phyloP scores from a whole-genome alignment of 2,797 vertebrate genomes.

The Enteromius trimaculatus region DNA sequence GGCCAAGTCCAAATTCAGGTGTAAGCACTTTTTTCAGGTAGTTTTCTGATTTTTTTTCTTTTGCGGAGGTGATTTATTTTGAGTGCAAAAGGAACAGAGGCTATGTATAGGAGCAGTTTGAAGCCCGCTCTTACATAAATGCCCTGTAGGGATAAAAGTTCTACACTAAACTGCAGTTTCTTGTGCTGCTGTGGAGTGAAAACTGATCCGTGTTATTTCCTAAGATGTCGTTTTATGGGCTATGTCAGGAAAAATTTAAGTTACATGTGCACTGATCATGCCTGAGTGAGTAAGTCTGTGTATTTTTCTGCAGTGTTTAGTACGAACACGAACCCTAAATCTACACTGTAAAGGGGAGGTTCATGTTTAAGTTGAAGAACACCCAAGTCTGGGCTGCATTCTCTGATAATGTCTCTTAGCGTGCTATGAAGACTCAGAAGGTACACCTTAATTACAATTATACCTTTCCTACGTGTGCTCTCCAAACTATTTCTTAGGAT shows the following conservation, averaged over 20 bases:
- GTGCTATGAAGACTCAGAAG: too few species aligned
- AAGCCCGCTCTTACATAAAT: slow-evolving; percentile 41
- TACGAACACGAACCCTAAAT: not conserved
- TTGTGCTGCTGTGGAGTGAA: slow-evolving; percentile 14
- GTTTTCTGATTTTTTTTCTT: slow-evolving; percentile 43
- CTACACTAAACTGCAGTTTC: slow-evolving; percentile 26
- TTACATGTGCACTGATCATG: not conserved
- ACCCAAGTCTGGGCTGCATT: not conserved
- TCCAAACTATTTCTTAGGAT: too few species aligned
- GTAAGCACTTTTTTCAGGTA: slow-evolving; percentile 43
- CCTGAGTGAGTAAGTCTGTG: not conserved
- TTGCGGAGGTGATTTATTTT: slow-evolving; percentile 49
- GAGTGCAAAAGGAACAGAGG: slow-evolving; percentile 11
- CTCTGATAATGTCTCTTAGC: too few species aligned
- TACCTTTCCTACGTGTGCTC: too few species aligned
- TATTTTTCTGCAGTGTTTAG: not conserved
- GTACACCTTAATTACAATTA: too few species aligned
- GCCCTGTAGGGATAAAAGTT: slow-evolving; percentile 31
- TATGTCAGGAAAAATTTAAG: not conserved
- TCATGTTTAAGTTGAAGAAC: not conserved
- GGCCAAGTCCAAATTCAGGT: slow-evolving; percentile 42
- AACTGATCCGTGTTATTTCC: not conserved
- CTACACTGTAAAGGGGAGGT: not conserved
- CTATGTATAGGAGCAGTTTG: slow-evolving; percentile 17
- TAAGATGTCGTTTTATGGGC: not conserved